Evolutionary conservation across 2,797 vertebrate species (phyloP), one percentile per base, ranked within the genome.

Genomic region (Thamnophis elegans): DNA sequence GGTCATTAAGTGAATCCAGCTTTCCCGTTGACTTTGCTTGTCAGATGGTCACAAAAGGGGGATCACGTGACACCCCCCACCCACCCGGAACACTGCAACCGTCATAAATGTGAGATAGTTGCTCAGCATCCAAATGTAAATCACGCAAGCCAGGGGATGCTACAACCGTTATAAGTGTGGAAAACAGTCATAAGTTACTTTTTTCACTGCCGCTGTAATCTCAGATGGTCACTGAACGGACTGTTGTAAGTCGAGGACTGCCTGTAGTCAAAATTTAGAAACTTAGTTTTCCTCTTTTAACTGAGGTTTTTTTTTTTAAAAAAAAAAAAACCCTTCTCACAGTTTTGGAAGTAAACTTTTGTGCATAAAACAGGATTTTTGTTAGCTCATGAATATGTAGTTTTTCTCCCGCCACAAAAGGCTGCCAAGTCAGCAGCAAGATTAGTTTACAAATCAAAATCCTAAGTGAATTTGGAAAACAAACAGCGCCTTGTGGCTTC

Each of bases 401-500:
- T 82, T 94, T 58, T 93, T 95, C 1, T 90, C 87, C 20, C 90
- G 90, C 95, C 96, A 96, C 93, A 91, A 94, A 94, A 96, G 95
- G 94, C 1, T 2, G 88, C 92, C 93, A 94, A 95, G 95, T 90
- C 93, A 94, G 32, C 91, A 95, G 94, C 93, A 92, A 94, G 92
- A 96, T 93, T 96, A 94, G 91, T 0, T 0, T 97, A 91, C 95
- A 96, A 97, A 94, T 96, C 55, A 8, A 59, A 91, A 95, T 96
- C 93, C 94, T 95, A 97, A 96, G 91, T 92, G 95, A 87, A 28
- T 96, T 96, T 94, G 90, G 85, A 90, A 96, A 91, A 90, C 93
- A 88, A 97, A 96, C 92, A 90, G 93, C 96, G 94, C 94, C 95
- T 94, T 78, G 91, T 93, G 94, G 92, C 91, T 96, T 96, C 92